Base-by-base conservation (phyloP, 2,797 vertebrate genomes). In the Bucorvus abyssinicus region DNA sequence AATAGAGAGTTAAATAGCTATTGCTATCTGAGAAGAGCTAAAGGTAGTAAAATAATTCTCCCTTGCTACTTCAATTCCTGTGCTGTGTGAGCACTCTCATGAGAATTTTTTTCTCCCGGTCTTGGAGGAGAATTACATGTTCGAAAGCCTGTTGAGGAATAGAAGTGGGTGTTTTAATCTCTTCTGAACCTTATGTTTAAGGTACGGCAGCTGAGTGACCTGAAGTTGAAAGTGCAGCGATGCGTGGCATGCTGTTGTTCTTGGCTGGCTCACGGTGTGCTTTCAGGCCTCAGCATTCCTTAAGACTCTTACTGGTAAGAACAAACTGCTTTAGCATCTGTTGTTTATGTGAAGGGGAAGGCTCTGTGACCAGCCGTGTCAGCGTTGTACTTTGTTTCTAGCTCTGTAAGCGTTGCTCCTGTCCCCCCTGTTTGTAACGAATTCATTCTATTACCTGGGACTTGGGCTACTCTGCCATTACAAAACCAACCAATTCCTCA, bases 201-300 rank as follows among this genome's bases (percentile, higher is more conserved):
- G 34, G 32, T 36, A 26, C 16, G 71, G 57, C 12, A 50, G 38
- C 15, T 44, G 27, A 44, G 18, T 34, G 52, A 80, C 38, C 56
- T 81, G 47, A 69, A 17, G 34, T 21, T 21, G 44, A 12, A 60
- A 83, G 36, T 29, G 56, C 26, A 40, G 45, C 23, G 27, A 20
- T 69, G 47, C 38, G 14, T 15, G 15, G 4, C 13, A 22, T 13
- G 8, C 71, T 32, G 68, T 30, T 18, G 36, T 10, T 64, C 42
- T 56, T 34, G 24, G 15, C 55, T 65, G 52, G 3, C 32, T 81
- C 5, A 1, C 44, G 47, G 12, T 17, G 2, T 0, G 1, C 17
- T 63, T 49, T 14, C 24, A 44, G 50, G 71, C 34, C 42, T 53
- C 59, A 20, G 24, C 50, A 20, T 38, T 60, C 64, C 59, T 60